phyloP scores from a whole-genome alignment of 2,113 vertebrate genomes.

The Salvator merianae region DNA sequence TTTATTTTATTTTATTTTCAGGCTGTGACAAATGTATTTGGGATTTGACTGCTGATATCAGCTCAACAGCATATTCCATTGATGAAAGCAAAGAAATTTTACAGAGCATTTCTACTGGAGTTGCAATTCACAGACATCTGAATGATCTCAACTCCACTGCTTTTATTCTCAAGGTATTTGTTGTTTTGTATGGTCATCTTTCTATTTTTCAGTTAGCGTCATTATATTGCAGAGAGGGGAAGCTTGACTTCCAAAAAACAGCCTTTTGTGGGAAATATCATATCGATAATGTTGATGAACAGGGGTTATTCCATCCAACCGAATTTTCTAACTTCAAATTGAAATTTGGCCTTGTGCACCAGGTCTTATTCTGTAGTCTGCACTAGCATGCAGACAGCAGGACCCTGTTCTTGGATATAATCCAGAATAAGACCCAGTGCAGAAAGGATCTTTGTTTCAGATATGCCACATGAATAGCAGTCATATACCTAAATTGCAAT shows the following conservation, averaged over 20 bases:
- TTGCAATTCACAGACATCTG: constrained; percentile 86
- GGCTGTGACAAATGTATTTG: constrained; percentile 94
- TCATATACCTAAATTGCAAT: not conserved
- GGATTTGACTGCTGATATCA: constrained; percentile 91
- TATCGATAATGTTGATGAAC: not conserved
- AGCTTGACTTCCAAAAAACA: not conserved
- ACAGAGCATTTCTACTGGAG: constrained; percentile 90
- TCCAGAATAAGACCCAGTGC: too few species aligned
- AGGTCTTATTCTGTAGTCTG: too few species aligned
- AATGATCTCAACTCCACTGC: constrained; percentile 88
- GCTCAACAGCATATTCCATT: constrained; percentile 80
- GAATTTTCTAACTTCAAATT: not conserved
- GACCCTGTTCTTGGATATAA: too few species aligned
- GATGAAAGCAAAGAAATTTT: constrained; percentile 85
- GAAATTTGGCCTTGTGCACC: not conserved
- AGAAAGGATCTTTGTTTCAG: not conserved
- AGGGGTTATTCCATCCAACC: not conserved
- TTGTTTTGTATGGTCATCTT: not conserved
- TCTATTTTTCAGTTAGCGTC: not conserved
- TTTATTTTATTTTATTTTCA: constrained; percentile 62
- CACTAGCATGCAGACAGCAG: too few species aligned
- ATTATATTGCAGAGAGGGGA: not conserved
- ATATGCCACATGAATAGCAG: not conserved
- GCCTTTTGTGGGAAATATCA: not conserved
- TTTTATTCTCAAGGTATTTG: constrained; percentile 78